Conservation (phyloP, 2,888 invertebrate species). For the Apodemia duryi region DNA sequence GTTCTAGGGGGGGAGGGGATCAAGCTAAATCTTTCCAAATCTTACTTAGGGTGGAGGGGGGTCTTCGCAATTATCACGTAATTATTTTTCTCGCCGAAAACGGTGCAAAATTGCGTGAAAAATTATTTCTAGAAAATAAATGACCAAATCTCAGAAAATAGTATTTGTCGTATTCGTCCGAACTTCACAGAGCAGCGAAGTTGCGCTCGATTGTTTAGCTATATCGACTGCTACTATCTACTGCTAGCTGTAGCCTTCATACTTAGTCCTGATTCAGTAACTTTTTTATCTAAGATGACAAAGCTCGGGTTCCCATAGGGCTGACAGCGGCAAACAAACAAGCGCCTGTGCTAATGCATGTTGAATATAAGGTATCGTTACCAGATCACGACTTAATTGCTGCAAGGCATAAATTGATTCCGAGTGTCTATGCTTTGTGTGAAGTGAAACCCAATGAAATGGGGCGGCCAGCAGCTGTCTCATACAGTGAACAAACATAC, state of each 20-base stretch:
- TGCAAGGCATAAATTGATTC: slow-evolving; percentile 23
- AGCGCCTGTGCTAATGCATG: slow-evolving; percentile 22
- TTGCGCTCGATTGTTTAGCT: too few species aligned
- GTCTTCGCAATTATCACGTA: too few species aligned
- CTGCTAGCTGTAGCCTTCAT: background rate
- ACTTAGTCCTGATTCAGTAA: slow-evolving; percentile 12
- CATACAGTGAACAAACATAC: slow-evolving; percentile 25
- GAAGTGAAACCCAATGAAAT: slow-evolving; percentile 27
- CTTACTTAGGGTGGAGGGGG: too few species aligned
- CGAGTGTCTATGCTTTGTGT: slow-evolving; percentile 26
- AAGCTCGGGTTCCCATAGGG: slow-evolving; percentile 22
- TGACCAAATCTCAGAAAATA: too few species aligned
- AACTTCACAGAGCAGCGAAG: too few species aligned
- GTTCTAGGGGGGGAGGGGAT: too few species aligned
- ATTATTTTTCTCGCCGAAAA: too few species aligned
- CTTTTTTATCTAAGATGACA: slow-evolving; percentile 6
- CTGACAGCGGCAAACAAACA: slow-evolving; percentile 22
- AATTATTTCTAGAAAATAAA: too few species aligned
- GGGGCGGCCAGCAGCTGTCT: slow-evolving; percentile 25
- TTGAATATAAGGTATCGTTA: slow-evolving; percentile 25
- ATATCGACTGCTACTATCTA: too few species aligned
- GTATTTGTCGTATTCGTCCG: too few species aligned
- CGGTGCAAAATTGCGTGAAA: too few species aligned
- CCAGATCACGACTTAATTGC: slow-evolving; percentile 26
- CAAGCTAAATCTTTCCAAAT: too few species aligned